Evolutionary conservation across 2,113 vertebrate species (phyloP), one percentile per base, ranked within the genome.

Genomic region (Megaptera novaeangliae): DNA sequence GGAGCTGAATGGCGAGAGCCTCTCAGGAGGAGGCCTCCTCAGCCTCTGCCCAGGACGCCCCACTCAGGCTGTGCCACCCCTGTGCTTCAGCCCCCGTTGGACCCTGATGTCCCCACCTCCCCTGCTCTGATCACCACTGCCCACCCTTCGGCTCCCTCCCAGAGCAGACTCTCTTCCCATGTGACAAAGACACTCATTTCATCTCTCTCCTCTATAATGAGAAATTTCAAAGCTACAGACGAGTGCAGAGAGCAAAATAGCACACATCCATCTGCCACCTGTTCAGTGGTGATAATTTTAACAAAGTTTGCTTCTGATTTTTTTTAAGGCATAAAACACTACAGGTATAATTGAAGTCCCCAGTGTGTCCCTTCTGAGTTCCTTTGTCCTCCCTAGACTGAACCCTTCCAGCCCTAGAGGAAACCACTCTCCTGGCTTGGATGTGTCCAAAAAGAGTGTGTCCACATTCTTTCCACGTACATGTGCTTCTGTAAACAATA

Each of bases 191-290:
- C 82, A 61, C 39, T 75, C 39, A 52, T 66, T 55, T 61, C 46
- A 41, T 90, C 52, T 91, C 34, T 88, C 92, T 93, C 84, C 85
- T 82, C 52, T 61, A 57, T 83, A 94, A 92, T 64, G 59, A 97
- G 59, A 89, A 77, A 77, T 71, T 74, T 91, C 59, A 64, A 63
- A 93, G n/a, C 39, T 69, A 59, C 61, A 68, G 84, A 27, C 34
- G 82, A 75, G 44, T 57, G 11, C 66, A 77, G 74, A 93, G 39
- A 68, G n/a, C 25, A 93, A 68, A 89, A 93, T n/a, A 71, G 41
- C 59, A 82, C 31, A 55, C 31, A 36, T 69, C 61, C 64, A 63
- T 55, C 81, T 89, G 80, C 72, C 59, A 82, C 61, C 72, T 71
- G 52, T 46, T 90, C 66, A 34, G 29, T 25, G n/a, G 64, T 69